A percentile compares a stretch with the other conserved stretches of the same genome.
These are phyloP conservation scores for Eristalis tenax DNA, from an alignment of 2,888 invertebrate genomes.

Conservation along the genomic window DNA sequence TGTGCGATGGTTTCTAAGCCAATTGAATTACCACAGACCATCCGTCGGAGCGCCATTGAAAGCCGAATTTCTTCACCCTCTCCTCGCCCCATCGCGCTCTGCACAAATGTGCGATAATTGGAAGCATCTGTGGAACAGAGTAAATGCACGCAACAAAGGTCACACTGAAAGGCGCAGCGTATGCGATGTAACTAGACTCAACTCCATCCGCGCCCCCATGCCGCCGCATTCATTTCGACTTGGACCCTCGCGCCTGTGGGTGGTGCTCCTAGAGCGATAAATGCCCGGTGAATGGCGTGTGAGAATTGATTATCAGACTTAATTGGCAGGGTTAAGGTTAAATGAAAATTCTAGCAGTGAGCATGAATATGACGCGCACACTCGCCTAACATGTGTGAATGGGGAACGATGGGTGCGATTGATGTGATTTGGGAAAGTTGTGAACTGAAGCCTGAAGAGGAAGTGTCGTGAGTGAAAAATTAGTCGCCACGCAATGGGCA, in stretches of 20 bases:
- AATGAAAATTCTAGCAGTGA: constrained; percentile 27
- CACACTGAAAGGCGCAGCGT: constrained; percentile 19
- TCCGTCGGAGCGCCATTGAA: constrained; percentile 8
- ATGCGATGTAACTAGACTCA: background rate
- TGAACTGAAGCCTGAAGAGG: background rate
- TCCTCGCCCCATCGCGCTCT: background rate
- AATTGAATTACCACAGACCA: constrained; percentile 30
- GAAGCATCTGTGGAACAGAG: constrained; percentile 25
- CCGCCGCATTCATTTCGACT: constrained; percentile 15
- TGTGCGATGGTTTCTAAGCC: background rate
- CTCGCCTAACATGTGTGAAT: background rate
- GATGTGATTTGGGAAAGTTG: background rate
- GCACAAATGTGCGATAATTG: constrained; percentile 48
- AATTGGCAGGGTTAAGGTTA: constrained; percentile 70
- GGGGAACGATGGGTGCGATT: background rate
- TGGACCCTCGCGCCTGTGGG: constrained; percentile 29
- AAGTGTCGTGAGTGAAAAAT: background rate
- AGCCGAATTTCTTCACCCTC: constrained; percentile 1
- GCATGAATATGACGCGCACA: constrained; percentile 10
- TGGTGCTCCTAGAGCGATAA: background rate
- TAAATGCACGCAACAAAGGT: constrained; percentile 19
- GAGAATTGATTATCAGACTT: constrained; percentile 38
- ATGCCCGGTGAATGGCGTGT: constrained; percentile 6
- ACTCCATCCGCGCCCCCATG: background rate
- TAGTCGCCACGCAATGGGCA: background rate